phyloP scores from a whole-genome alignment of 2,888 invertebrate genomes.

The Parelbella ahira region DNA sequence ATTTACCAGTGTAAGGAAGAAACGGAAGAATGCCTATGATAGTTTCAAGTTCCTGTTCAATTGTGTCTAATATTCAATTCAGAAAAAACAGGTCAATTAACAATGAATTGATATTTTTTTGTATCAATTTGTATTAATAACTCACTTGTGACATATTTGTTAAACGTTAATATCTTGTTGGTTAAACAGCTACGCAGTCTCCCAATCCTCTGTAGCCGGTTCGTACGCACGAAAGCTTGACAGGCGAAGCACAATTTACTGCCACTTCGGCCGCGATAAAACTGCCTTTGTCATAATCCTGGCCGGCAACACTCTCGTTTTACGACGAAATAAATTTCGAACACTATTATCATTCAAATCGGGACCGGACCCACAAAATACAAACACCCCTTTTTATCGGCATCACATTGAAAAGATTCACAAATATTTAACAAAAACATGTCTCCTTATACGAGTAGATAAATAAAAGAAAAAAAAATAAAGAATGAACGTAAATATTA shows the following conservation, averaged over 20 bases:
- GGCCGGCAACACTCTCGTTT: conserved; percentile 67
- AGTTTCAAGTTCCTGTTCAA: too few species aligned
- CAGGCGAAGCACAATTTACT: conserved; percentile 75
- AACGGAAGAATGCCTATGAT: too few species aligned
- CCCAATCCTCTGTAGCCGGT: conserved; percentile 2
- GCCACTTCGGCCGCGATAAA: conserved; percentile 68
- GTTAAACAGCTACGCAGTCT: conserved; percentile 10
- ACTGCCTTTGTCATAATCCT: conserved; percentile 70
- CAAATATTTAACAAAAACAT: conserved; percentile 63
- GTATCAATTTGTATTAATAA: conserved; percentile 2
- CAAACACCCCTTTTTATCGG: conserved; percentile 64
- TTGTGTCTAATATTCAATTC: too few species aligned
- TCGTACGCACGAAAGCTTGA: conserved; percentile 47
- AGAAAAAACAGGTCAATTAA: too few species aligned
- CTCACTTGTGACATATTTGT: neutral
- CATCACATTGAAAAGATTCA: conserved; percentile 55
- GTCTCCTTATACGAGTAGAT: conserved; percentile 36
- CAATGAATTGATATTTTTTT: too few species aligned
- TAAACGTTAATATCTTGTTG: conserved; percentile 11
- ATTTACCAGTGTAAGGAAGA: too few species aligned
- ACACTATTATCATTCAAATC: conserved; percentile 80
- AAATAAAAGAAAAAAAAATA: too few species aligned
- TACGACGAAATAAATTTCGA: conserved; percentile 78
- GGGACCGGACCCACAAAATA: conserved; percentile 64
- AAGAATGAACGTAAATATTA: conserved; percentile 30